These are phyloP conservation scores for Itoplectis maculator DNA, from an alignment of 2,888 invertebrate genomes.

Conservation along the genomic window DNA sequence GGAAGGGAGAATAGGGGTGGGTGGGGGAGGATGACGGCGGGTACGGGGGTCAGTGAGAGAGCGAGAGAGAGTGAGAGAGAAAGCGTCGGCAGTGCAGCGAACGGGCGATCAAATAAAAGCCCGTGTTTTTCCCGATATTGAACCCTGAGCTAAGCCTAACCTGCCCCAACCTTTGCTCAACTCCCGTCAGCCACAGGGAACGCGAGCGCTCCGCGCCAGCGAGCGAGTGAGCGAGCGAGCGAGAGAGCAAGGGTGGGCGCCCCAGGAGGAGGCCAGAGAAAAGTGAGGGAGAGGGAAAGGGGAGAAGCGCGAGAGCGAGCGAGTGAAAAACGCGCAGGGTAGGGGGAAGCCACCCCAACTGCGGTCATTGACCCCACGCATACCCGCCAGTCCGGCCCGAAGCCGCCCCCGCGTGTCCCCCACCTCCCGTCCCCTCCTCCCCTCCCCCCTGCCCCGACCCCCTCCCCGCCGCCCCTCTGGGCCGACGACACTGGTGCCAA, in stretches of 20 bases:
- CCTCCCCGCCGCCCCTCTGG: slow-evolving; percentile 78
- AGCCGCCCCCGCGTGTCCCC: slow-evolving; percentile 75
- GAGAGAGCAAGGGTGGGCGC: slow-evolving; percentile 57
- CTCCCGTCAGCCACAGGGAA: slow-evolving; percentile 52
- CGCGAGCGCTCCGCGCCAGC: slow-evolving; percentile 30
- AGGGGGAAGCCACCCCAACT: slow-evolving; percentile 82
- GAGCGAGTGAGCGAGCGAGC: slow-evolving; percentile 33
- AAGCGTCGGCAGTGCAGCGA: slow-evolving; percentile 24
- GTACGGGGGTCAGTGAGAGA: background rate
- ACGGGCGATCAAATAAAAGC: slow-evolving; percentile 81
- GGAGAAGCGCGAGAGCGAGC: slow-evolving; percentile 66
- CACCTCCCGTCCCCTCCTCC: too few relatives aligned
- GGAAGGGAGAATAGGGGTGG: slow-evolving; percentile 8
- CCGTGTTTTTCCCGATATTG: slow-evolving; percentile 78
- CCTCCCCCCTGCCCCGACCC: too few relatives aligned
- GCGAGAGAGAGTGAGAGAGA: slow-evolving; percentile 25
- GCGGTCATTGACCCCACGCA: slow-evolving; percentile 83
- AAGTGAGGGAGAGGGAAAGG: slow-evolving; percentile 51
- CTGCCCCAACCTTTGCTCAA: slow-evolving; percentile 79
- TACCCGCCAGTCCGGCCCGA: slow-evolving; percentile 79
- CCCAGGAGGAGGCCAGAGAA: slow-evolving; percentile 59
- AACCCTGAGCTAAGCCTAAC: slow-evolving; percentile 83
- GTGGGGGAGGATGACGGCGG: background rate
- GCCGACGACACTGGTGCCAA: slow-evolving; percentile 81
- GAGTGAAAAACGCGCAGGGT: slow-evolving; percentile 70